Conservation (phyloP, 2,113 vertebrate species). For the Cyanoderma ruficeps region DNA sequence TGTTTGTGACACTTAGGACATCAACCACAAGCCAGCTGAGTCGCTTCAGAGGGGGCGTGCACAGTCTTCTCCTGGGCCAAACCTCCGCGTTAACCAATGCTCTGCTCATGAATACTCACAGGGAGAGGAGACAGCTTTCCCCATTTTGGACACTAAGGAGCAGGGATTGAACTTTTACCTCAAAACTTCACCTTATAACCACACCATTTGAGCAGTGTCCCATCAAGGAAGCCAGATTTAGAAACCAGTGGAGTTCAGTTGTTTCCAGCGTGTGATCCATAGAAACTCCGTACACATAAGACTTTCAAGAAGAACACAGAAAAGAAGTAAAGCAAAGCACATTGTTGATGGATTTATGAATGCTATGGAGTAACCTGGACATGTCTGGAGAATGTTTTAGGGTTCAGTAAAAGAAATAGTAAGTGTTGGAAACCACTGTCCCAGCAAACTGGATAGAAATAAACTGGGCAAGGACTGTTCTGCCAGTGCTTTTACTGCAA, state of each 20-base stretch:
- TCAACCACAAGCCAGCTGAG: neutral
- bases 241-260: neutral
- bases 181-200: neutral
- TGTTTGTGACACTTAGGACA: neutral
- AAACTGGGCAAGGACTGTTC: neutral
- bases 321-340: neutral
- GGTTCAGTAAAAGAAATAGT: neutral
- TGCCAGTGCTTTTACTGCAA: neutral
- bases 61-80: neutral
- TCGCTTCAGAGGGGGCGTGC: neutral
- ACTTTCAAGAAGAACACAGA: neutral
- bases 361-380: neutral
- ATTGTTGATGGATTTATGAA: neutral
- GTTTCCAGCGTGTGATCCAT: neutral
- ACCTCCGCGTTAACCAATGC: accelerated
- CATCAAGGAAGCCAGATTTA: neutral
- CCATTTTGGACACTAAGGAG: neutral
- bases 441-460: neutral
- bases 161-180: neutral
- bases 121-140: neutral
- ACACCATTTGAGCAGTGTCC: neutral
- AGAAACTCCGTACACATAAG: neutral
- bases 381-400: neutral
- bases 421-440: neutral
- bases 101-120: neutral